These are phyloP conservation scores for Drosophila bocki DNA, from an alignment of 1,140 invertebrate species.

Conservation along the genomic window DNA sequence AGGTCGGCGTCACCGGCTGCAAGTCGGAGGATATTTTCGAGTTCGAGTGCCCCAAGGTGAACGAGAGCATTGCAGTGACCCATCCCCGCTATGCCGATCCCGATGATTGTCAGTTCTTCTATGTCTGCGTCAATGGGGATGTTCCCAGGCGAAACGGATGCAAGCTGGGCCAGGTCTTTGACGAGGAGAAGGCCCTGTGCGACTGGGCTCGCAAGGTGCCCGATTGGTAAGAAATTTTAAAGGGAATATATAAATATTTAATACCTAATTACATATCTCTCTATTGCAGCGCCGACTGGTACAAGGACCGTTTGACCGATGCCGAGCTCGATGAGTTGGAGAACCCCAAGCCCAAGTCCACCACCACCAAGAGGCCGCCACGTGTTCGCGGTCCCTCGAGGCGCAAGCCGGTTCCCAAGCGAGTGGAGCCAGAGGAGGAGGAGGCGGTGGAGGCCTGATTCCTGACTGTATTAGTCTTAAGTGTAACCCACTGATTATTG, in stretches of 20 bases:
- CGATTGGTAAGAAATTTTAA: conserved; percentile 90
- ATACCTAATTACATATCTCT: background rate
- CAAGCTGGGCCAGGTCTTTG: conserved; percentile 95
- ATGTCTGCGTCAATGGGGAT: conserved; percentile 95
- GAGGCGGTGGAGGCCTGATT: conserved; percentile 43
- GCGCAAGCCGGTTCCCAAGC: conserved; percentile 62
- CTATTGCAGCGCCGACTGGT: conserved; percentile 91
- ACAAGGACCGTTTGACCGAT: conserved; percentile 93
- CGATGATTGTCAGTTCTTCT: conserved; percentile 96
- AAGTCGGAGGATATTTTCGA: conserved; percentile 93
- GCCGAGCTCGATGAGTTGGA: conserved; percentile 91
- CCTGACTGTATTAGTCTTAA: conserved; percentile 62
- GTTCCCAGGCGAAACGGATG: conserved; percentile 93
- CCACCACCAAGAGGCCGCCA: conserved; percentile 86
- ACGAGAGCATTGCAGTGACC: conserved; percentile 89
- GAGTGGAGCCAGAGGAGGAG: conserved; percentile 58
- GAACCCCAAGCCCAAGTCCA: conserved; percentile 88
- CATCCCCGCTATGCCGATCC: conserved; percentile 94
- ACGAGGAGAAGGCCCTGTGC: conserved; percentile 92
- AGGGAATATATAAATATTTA: background rate
- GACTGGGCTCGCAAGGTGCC: conserved; percentile 95
- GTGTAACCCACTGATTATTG: conserved; percentile 39
- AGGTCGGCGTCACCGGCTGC: conserved; percentile 94
- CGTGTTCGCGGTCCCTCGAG: conserved; percentile 70
- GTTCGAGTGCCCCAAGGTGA: conserved; percentile 93